Percentiles rank a stretch among this genome's conserved stretches.
Conservation (phyloP, 2,113 vertebrate genomes). For the Catharus bicknelli region DNA sequence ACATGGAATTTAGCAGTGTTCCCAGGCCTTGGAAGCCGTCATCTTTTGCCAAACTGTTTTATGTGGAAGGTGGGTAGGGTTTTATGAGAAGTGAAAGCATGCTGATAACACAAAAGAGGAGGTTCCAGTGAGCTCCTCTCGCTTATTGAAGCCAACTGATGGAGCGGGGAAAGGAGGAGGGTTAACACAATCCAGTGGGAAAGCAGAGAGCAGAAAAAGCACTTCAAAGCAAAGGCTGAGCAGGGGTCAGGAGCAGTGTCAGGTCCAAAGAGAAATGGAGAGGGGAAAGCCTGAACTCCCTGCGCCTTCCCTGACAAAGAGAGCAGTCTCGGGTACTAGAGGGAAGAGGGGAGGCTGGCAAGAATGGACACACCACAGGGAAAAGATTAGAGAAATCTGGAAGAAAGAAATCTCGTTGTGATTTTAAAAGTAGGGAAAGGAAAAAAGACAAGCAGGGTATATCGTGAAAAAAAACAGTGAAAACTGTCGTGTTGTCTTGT, state of each 20-base stretch:
- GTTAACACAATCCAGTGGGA: conserved; percentile 32
- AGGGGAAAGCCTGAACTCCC: conserved; percentile 28
- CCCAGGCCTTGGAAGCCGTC: background rate
- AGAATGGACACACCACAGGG: background rate
- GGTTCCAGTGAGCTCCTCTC: conserved; percentile 23
- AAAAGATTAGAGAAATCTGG: background rate
- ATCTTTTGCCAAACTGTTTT: background rate
- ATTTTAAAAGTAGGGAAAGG: background rate
- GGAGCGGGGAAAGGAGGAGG: conserved; percentile 42
- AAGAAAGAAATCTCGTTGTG: background rate
- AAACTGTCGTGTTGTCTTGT: background rate
- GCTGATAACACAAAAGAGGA: conserved; percentile 31
- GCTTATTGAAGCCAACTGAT: conserved; percentile 47
- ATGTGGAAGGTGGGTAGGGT: background rate
- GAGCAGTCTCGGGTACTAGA: background rate
- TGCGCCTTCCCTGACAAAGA: background rate
- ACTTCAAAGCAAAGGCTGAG: conserved; percentile 46
- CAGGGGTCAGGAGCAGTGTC: conserved; percentile 32
- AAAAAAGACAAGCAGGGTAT: background rate
- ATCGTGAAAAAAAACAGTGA: background rate
- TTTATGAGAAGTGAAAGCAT: conserved; percentile 24
- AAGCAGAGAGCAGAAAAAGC: conserved; percentile 26
- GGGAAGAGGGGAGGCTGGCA: background rate
- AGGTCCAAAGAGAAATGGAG: conserved; percentile 47
- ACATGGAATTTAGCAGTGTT: background rate